Conservation (phyloP, 2,113 vertebrate genomes). For the Siniperca chuatsi region DNA sequence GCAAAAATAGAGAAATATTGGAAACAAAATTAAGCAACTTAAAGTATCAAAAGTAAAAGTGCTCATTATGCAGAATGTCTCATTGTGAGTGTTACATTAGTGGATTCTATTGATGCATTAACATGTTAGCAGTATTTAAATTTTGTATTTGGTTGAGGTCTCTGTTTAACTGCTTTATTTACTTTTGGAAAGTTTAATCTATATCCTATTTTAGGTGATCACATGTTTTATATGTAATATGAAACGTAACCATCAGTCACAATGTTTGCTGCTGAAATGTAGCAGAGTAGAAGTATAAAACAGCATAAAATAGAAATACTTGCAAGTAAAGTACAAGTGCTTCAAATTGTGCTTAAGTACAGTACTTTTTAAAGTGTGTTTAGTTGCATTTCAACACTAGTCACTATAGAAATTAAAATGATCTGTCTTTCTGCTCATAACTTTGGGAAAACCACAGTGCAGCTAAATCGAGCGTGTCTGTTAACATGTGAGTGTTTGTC, state of each 20-base stretch:
- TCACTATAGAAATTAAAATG: background rate
- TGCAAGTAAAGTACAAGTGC: background rate
- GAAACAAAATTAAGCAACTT: too few relatives aligned
- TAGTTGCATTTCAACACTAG: background rate
- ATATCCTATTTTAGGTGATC: background rate
- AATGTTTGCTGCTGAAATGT: background rate
- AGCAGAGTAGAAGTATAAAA: background rate
- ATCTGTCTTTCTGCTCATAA: background rate
- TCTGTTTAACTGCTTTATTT: background rate
- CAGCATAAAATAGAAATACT: background rate
- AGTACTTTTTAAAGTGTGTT: background rate
- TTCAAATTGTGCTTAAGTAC: background rate
- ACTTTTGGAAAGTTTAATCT: background rate
- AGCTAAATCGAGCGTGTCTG: slow-evolving; percentile 15
- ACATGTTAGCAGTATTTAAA: background rate
- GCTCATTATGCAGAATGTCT: background rate
- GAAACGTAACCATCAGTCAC: background rate
- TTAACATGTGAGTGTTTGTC: slow-evolving; percentile 15
- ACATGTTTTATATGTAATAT: background rate
- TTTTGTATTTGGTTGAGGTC: background rate
- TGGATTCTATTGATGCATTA: background rate
- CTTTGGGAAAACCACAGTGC: background rate
- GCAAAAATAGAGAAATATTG: too few relatives aligned
- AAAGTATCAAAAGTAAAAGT: background rate
- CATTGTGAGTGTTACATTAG: background rate